These are phyloP conservation scores for cat (Felis catus) DNA, from an alignment of 2,113 vertebrate genomes.

Conservation along the genomic window F.catus_Fca126_mat1.0 CM031417.1:122269501-122270000, in stretches of 20 bases:
- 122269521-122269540: not conserved
- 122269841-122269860: not conserved
- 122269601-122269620: conserved; percentile 37
- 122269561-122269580: conserved; percentile 39
- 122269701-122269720: not conserved
- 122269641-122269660: conserved; percentile 53
- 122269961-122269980: too few species aligned
- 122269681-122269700: conserved; percentile 27
- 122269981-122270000: too few species aligned
- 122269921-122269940: not conserved
- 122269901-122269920: not conserved
- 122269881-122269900: conserved; percentile 13
- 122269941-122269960: not conserved
- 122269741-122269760: conserved; percentile 37
- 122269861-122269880: not conserved
- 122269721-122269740: conserved; percentile 30
- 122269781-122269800: not conserved
- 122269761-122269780: not conserved
- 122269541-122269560: conserved; percentile 38
- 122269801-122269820: not conserved
- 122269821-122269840: not conserved
- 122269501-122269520: conserved; percentile 44
- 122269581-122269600: conserved; percentile 9
- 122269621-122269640: conserved; percentile 63
- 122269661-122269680: conserved; percentile 45